These are phyloP conservation scores for Rynchops niger DNA, from an alignment of 2,113 vertebrate species.

Conservation along the genomic window DNA sequence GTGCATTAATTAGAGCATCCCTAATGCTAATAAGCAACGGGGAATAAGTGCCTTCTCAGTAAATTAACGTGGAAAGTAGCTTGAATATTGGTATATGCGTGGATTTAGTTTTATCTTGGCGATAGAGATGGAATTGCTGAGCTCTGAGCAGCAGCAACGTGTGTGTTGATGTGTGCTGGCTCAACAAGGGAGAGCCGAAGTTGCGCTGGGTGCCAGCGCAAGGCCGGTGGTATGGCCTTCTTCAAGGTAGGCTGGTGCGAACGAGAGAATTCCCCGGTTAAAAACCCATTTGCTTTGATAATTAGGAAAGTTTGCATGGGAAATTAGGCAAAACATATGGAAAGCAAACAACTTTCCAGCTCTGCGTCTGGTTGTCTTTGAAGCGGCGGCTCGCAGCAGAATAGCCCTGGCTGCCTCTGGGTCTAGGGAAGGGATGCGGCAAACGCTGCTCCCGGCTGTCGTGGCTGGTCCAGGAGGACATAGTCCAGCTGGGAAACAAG, in stretches of 20 bases:
- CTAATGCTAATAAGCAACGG: constrained; percentile 40
- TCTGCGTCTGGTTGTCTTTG: neutral
- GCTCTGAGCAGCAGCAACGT: neutral
- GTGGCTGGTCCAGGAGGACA: neutral
- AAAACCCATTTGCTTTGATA: neutral
- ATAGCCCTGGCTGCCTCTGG: neutral
- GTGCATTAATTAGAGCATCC: constrained; percentile 54
- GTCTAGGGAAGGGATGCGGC: neutral
- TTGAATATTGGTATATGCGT: accelerated
- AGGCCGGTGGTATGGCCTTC: accelerated
- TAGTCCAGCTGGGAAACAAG: neutral
- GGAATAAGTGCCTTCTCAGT: neutral
- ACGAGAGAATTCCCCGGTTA: neutral
- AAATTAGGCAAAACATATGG: neutral
- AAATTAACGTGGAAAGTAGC: neutral
- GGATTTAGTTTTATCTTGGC: neutral
- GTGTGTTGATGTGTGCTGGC: neutral
- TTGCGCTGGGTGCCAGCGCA: accelerated
- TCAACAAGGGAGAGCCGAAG: neutral
- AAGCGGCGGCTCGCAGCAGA: neutral
- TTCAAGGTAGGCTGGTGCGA: neutral
- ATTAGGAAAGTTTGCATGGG: neutral
- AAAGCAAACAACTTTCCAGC: neutral
- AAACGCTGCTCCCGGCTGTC: no score
- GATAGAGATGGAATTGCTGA: accelerated